These are phyloP conservation scores for Anthophora plumipes DNA, from an alignment of 2,888 invertebrate species.

Conservation along the genomic window DNA sequence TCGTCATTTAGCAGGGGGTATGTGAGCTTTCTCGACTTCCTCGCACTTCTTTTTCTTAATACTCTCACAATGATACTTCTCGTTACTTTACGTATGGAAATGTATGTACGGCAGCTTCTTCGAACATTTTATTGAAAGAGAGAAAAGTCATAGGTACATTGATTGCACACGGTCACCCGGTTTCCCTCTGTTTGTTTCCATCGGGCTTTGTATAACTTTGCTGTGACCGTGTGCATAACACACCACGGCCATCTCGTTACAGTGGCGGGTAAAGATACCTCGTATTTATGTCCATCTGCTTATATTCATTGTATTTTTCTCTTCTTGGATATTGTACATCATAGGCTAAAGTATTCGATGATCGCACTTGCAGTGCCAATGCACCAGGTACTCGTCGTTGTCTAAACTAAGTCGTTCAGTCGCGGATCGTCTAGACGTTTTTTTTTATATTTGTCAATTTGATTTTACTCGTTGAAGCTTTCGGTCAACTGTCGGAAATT, in stretches of 20 bases:
- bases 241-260: slow-evolving; percentile 56
- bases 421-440: neutral
- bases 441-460: slow-evolving; percentile 15
- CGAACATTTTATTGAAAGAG: slow-evolving; percentile 41
- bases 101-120: slow-evolving; percentile 38
- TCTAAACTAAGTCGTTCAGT: slow-evolving; percentile 24
- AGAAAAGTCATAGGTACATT: slow-evolving; percentile 70
- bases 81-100: neutral
- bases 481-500: neutral
- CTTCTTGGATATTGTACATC: slow-evolving; percentile 24
- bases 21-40: slow-evolving; percentile 42
- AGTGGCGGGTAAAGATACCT: slow-evolving; percentile 39
- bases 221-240: slow-evolving; percentile 41
- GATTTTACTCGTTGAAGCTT: neutral
- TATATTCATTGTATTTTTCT: slow-evolving; percentile 31
- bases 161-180: slow-evolving; percentile 74
- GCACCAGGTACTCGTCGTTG: slow-evolving; percentile 29
- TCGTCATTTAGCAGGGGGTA: slow-evolving; percentile 65
- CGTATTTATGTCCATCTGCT: slow-evolving; percentile 40
- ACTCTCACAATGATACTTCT: neutral
- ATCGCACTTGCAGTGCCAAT: slow-evolving; percentile 27
- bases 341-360: slow-evolving; percentile 18
- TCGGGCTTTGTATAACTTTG: slow-evolving; percentile 50
- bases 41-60: slow-evolving; percentile 1
- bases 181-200: slow-evolving; percentile 69